Evolutionary conservation across 2,888 invertebrate species (phyloP).

Genomic region (Cheiracanthium punctorium): DNA sequence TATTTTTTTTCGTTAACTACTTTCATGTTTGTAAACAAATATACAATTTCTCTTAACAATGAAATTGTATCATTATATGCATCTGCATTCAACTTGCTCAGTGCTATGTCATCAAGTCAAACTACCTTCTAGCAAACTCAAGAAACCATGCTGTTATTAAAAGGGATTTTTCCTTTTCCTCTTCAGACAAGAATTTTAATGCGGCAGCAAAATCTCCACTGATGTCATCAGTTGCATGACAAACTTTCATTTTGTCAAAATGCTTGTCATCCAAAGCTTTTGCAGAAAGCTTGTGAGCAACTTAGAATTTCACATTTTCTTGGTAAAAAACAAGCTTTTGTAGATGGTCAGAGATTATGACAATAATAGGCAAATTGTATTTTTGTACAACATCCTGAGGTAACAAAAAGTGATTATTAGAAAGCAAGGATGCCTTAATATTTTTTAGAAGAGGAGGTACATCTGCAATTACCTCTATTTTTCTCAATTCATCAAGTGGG

Average conservation of each 20-base stretch:
- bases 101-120: constrained; percentile 15
- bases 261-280: too few relatives aligned
- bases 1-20: neutral
- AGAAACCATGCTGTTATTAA: constrained; percentile 19
- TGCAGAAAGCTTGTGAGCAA: too few relatives aligned
- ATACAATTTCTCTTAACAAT: constrained; percentile 11
- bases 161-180: neutral
- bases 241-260: too few relatives aligned
- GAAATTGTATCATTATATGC: neutral
- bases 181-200: constrained; percentile 12
- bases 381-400: neutral
- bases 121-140: neutral
- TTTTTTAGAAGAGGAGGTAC: constrained; percentile 17
- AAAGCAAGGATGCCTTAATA: neutral
- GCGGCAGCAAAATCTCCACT: constrained; percentile 12
- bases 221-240: neutral
- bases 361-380: neutral
- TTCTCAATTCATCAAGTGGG: neutral
- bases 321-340: neutral
- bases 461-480: constrained; percentile 13
- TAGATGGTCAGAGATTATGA: neutral
- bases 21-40: constrained; percentile 17
- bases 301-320: neutral
- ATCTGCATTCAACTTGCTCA: constrained; percentile 14
- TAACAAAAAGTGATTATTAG: neutral